phyloP scores from a whole-genome alignment of 1,140 invertebrate genomes.

The Cherax destructor region DNA sequence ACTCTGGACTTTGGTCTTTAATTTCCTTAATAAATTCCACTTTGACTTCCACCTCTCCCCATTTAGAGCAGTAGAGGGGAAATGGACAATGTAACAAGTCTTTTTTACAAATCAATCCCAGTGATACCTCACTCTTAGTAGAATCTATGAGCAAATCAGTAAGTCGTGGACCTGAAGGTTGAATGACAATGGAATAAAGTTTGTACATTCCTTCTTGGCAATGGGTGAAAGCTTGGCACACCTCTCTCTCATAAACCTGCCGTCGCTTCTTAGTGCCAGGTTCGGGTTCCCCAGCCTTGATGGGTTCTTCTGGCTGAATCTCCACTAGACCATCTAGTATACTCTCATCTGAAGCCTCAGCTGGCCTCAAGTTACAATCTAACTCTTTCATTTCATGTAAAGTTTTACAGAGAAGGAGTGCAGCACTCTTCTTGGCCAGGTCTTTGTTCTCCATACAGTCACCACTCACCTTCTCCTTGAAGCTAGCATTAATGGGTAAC shows the following conservation, averaged over 20 bases:
- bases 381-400: constrained; percentile 62
- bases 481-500: constrained; percentile 52
- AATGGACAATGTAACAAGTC: constrained; percentile 44
- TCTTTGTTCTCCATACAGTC: constrained; percentile 51
- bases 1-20: background rate
- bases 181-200: constrained; percentile 31
- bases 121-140: background rate
- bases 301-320: constrained; percentile 20
- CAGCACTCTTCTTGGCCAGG: constrained; percentile 64
- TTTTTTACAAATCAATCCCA: constrained; percentile 42
- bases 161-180: background rate
- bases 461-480: constrained; percentile 23
- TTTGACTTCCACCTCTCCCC: constrained; percentile 53
- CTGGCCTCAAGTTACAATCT: constrained; percentile 50
- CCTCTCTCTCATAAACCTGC: constrained; percentile 48
- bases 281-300: background rate
- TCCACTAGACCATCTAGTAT: constrained; percentile 36
- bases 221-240: constrained; percentile 41
- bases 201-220: background rate
- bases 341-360: constrained; percentile 9
- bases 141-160: constrained; percentile 28
- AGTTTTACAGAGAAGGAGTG: constrained; percentile 46
- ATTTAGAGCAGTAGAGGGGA: constrained; percentile 64
- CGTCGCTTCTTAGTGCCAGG: constrained; percentile 62
- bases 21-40: constrained; percentile 21